Evolutionary conservation across 2,797 vertebrate genomes (phyloP).

Genomic region (Hylomyscus alleni): DNA sequence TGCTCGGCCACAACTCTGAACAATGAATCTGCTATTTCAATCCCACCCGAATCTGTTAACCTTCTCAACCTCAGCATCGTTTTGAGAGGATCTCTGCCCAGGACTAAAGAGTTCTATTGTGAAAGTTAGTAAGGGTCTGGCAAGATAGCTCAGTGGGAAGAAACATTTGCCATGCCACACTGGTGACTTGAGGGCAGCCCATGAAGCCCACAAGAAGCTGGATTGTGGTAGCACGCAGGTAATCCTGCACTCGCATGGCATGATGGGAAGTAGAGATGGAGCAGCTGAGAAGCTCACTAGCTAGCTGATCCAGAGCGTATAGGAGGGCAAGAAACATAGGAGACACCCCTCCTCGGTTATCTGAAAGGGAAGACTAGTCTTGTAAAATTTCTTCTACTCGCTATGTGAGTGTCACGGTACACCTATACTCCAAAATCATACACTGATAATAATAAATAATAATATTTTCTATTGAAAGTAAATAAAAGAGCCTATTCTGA

Average conservation of each 20-base stretch:
- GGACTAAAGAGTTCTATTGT: conserved; percentile 6
- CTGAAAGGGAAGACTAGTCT: not conserved
- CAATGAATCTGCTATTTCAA: conserved; percentile 75
- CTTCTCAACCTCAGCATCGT: conserved; percentile 47
- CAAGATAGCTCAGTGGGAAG: not conserved
- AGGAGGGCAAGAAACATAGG: too few species aligned
- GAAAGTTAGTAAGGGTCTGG: not conserved
- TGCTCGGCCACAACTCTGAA: conserved; percentile 71
- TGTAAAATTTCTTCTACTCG: not conserved
- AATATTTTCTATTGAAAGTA: not conserved
- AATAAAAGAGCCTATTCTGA: conserved; percentile 33
- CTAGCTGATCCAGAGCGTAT: too few species aligned
- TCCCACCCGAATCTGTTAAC: conserved; percentile 75
- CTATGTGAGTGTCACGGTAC: not conserved
- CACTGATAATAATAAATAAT: not conserved
- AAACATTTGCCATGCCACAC: not conserved
- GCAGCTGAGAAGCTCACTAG: not conserved
- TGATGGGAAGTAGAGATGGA: not conserved
- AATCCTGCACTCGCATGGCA: not conserved
- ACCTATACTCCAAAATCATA: not conserved
- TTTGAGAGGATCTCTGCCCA: conserved; percentile 40
- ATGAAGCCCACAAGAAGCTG: not conserved
- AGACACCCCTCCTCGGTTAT: not conserved
- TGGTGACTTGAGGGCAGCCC: not conserved
- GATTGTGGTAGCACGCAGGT: not conserved